phyloP scores from a whole-genome alignment of 2,113 vertebrate genomes.

The Crypturellus undulatus region DNA sequence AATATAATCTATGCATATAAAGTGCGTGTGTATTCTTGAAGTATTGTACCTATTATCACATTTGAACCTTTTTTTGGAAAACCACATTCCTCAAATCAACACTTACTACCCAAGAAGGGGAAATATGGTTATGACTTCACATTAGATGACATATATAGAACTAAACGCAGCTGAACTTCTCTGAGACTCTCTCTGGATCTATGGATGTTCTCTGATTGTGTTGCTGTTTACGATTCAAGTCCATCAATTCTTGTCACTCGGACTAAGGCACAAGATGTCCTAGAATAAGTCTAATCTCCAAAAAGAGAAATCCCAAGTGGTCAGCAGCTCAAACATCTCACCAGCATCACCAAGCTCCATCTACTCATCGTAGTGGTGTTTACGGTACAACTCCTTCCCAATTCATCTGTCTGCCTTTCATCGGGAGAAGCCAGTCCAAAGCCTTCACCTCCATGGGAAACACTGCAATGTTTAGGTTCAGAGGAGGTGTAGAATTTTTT shows the following conservation, averaged over 20 bases:
- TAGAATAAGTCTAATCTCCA: neutral
- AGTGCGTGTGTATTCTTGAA: fast-evolving
- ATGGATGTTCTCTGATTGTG: neutral
- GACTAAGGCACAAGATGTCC: neutral
- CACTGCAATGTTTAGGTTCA: neutral
- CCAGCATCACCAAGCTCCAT: neutral
- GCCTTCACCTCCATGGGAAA: neutral
- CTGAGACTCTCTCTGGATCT: neutral
- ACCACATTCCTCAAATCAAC: neutral
- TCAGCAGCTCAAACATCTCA: neutral
- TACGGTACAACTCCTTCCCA: neutral
- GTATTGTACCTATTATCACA: neutral
- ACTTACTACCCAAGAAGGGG: neutral
- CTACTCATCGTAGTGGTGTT: neutral
- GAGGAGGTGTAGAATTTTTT: neutral
- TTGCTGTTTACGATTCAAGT: neutral
- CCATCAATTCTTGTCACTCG: neutral
- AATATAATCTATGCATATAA: neutral
- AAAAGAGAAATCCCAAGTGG: neutral
- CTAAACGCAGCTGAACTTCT: neutral
- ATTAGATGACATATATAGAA: neutral
- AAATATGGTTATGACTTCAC: neutral
- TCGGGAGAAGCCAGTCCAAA: neutral
- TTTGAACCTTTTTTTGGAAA: neutral
- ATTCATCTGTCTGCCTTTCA: neutral